Conservation (phyloP, 2,113 vertebrate species). For the Upupa epops region DNA sequence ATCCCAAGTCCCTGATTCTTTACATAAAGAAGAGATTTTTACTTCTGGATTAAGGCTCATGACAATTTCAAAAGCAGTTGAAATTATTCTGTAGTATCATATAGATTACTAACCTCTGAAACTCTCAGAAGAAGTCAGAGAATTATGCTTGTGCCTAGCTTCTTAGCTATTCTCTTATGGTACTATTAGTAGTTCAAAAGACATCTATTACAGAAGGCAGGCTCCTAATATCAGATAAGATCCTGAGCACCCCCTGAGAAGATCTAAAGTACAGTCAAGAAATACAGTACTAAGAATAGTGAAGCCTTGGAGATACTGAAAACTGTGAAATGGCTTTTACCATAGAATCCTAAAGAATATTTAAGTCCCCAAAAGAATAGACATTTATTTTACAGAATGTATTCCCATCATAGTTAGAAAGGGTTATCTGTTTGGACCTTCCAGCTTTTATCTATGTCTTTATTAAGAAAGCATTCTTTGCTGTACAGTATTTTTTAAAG, state of each 20-base stretch:
- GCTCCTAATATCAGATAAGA: background rate
- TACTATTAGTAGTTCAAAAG: background rate
- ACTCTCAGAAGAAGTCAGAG: background rate
- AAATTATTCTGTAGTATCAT: background rate
- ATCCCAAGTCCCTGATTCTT: background rate
- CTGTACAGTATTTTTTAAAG: conserved; percentile 63
- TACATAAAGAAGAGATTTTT: background rate
- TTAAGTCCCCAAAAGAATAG: background rate
- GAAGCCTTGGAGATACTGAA: background rate
- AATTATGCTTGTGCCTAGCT: background rate
- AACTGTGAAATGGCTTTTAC: background rate
- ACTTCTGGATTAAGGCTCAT: background rate
- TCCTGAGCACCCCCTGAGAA: background rate
- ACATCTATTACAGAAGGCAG: background rate
- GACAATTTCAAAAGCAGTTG: background rate
- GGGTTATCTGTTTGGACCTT: background rate
- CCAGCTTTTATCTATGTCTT: background rate
- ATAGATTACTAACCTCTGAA: background rate
- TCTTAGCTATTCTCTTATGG: background rate
- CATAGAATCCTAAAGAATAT: background rate
- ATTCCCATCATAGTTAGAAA: background rate
- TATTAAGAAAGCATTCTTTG: conserved; percentile 44
- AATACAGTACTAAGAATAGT: background rate
- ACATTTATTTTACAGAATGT: background rate
- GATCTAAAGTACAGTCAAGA: background rate